Conservation (phyloP, 2,113 vertebrate genomes). For the Apaloderma vittatum region DNA sequence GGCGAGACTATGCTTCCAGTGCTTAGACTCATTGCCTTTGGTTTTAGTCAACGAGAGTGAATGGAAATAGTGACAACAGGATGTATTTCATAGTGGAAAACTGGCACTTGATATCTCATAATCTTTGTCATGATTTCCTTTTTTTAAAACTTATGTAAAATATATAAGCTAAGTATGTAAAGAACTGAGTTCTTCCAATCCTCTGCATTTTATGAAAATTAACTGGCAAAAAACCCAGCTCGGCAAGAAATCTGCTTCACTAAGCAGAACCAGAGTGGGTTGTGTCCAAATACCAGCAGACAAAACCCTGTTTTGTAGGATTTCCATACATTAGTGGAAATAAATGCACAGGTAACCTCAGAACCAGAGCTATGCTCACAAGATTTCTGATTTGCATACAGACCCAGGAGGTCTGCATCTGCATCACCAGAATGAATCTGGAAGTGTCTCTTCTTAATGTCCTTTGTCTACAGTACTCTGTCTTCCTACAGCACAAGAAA, state of each 20-base stretch:
- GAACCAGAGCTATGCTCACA: not conserved
- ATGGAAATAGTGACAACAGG: slow-evolving; percentile 52
- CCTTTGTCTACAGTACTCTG: not conserved
- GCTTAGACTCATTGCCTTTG: not conserved
- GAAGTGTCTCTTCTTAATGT: not conserved
- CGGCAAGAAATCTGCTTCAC: not conserved
- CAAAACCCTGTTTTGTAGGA: not conserved
- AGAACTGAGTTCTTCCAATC: not conserved
- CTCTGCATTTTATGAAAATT: slow-evolving; percentile 39
- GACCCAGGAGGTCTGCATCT: not conserved
- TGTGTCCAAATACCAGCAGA: not conserved
- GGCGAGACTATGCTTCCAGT: not conserved
- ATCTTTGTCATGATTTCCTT: not conserved
- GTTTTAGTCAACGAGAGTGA: not conserved
- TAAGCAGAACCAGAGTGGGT: not conserved
- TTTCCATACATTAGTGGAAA: not conserved
- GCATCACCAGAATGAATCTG: not conserved
- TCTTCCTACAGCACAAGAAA: not conserved
- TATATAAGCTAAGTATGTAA: not conserved
- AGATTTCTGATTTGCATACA: not conserved
- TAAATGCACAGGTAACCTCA: not conserved
- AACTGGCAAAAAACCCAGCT: not conserved
- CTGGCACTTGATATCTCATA: not conserved
- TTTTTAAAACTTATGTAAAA: not conserved
- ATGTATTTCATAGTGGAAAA: not conserved